phyloP scores from a whole-genome alignment of 2,888 invertebrate species.

The Acleris sparsana region DNA sequence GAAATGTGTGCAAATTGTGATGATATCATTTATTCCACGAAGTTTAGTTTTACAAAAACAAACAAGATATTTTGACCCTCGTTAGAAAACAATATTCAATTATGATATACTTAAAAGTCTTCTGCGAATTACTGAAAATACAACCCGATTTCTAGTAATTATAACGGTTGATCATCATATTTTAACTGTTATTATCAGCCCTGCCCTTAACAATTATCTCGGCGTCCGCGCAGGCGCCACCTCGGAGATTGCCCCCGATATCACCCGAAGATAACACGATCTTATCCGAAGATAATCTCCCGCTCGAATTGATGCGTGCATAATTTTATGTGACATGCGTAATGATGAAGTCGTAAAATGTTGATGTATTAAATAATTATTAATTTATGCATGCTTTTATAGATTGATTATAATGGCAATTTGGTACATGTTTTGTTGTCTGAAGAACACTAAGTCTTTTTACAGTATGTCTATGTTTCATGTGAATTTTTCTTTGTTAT shows the following conservation, averaged over 20 bases:
- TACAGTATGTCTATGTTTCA: no score
- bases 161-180: no score
- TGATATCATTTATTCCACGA: no score
- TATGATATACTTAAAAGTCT: no score
- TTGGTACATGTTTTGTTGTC: neutral
- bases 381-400: conserved; percentile 16
- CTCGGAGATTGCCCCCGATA: conserved; percentile 5
- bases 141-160: no score
- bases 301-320: conserved; percentile 20
- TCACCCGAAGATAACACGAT: conserved; percentile 2
- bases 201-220: conserved; percentile 19
- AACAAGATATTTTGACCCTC: no score
- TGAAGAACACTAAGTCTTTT: no score
- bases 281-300: conserved; percentile 1
- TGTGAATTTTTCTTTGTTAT: no score
- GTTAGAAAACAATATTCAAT: no score
- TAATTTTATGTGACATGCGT: conserved; percentile 16
- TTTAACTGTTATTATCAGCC: conserved; percentile 6
- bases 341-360: conserved; percentile 29
- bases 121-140: no score
- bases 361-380: conserved; percentile 12
- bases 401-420: neutral
- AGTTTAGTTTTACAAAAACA: no score
- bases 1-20: no score
- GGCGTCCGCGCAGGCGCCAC: conserved; percentile 26